Base-by-base conservation (phyloP, 2,888 invertebrate genomes). In the Agriopis leucophaearia region DNA sequence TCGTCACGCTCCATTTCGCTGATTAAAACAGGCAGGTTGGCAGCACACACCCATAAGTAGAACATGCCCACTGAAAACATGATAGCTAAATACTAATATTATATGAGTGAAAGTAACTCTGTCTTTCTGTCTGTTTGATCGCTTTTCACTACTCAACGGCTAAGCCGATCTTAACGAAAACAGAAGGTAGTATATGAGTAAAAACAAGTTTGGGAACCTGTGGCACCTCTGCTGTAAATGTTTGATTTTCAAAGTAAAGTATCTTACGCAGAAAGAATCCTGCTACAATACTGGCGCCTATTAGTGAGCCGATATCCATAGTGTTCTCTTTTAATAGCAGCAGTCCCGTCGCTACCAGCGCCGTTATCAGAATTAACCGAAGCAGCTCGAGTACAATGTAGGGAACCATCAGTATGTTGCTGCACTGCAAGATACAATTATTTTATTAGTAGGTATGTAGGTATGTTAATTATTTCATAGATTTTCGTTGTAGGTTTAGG, bases 221-320 rank as follows among this genome's bases (percentile, higher is more conserved):
- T 27, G 27, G 27, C 27, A 27, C 27, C 4, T 27, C 27, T 0
- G 27, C 27, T 27, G 27, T 27, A 45, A 45, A 45, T 45, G 45
- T 45, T 38, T 38, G n/a, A 51, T 16, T 10, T 10, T 1, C 8
- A 10, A 0, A 54, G 13, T 3, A 36, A 36, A 59, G 40, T 65
- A 40, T 57, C 91, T 90, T 81, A 93, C 93, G 70, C 7, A 93
- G 81, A 59, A 88, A 76, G 72, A 93, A 93, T 12, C 92, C 91
- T 47, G 85, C 84, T 10, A 83, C 81, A n/a, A 93, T 89, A 72
- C 93, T 93, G 18, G 92, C 89, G 42, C 89, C 92, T 62, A 93
- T 93, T 8, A 93, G 86, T 64, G 90, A 79, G 13, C 94, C 94
- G 63, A 94, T 92, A 56, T 93, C 92, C 91, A 93, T 92, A 0